Evolutionary conservation across 2,888 invertebrate species (phyloP).

Genomic region (Erebia aethiops): DNA sequence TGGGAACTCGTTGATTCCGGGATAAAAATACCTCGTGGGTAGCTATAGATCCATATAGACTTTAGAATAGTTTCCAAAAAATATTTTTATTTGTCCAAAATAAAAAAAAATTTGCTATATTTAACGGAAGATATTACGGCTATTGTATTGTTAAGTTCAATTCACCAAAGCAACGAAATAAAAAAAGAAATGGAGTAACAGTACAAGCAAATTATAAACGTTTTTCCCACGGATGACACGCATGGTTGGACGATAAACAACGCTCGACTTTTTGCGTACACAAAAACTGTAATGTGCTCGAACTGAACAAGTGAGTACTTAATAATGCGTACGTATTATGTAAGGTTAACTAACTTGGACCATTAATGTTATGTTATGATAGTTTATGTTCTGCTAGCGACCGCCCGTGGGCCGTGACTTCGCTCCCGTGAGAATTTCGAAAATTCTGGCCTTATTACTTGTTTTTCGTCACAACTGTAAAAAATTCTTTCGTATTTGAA

Average conservation of each 20-base stretch:
- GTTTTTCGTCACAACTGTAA: background rate
- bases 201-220: slow-evolving; percentile 21
- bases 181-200: slow-evolving; percentile 16
- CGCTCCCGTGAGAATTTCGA: no score
- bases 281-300: slow-evolving; percentile 19
- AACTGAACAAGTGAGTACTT: slow-evolving; percentile 7
- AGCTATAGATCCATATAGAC: no score
- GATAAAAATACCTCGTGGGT: no score
- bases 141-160: background rate
- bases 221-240: slow-evolving; percentile 40
- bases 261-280: slow-evolving; percentile 28
- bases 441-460: no score
- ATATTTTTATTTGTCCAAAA: no score
- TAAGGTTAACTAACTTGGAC: background rate
- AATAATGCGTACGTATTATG: slow-evolving; percentile 11
- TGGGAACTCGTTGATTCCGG: no score
- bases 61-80: no score
- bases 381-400: no score
- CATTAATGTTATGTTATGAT: background rate
- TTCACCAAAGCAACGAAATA: background rate
- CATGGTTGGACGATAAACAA: slow-evolving; percentile 30
- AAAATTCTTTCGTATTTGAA: no score
- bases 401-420: no score
- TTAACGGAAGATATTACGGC: background rate
- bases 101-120: no score